A percentile compares a stretch with the other conserved stretches of the same genome.
These are phyloP conservation scores for Hycleus cichorii DNA, from an alignment of 1,140 invertebrate genomes.

Conservation along the genomic window DNA sequence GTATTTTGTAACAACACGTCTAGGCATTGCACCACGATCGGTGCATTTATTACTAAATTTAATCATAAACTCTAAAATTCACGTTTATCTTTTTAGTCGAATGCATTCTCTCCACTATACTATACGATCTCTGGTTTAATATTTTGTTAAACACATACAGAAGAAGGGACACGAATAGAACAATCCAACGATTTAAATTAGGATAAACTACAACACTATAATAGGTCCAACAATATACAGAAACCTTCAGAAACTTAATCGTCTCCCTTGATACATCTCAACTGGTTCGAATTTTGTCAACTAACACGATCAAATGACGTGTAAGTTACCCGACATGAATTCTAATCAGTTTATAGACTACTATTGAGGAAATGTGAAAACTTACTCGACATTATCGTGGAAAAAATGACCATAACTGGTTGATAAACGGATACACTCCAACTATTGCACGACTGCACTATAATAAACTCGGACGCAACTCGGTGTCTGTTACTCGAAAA, in stretches of 20 bases:
- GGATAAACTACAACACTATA: slow-evolving; percentile 18
- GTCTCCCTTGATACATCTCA: no score
- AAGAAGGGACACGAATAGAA: slow-evolving; percentile 9
- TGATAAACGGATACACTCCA: no score
- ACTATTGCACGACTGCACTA: no score
- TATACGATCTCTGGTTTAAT: slow-evolving; percentile 16
- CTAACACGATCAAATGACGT: slow-evolving; percentile 35
- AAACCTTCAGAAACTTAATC: no score
- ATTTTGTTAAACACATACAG: slow-evolving; percentile 15
- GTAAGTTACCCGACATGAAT: slow-evolving; percentile 31
- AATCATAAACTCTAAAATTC: slow-evolving; percentile 14
- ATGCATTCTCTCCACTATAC: slow-evolving; percentile 8
- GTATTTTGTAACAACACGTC: slow-evolving; percentile 9
- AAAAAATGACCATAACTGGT: no score
- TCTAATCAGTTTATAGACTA: slow-evolving; percentile 14
- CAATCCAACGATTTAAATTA: slow-evolving; percentile 28
- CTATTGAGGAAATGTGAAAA: no score
- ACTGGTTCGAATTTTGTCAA: slow-evolving; percentile 9
- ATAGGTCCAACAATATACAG: slow-evolving; percentile 10
- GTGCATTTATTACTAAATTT: slow-evolving; percentile 15
- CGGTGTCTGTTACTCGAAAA: slow-evolving; percentile 4
- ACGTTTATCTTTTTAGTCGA: slow-evolving; percentile 30
- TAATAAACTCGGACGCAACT: background rate
- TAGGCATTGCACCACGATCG: slow-evolving; percentile 5
- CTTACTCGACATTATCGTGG: no score